Evolutionary conservation across 1,140 invertebrate species (phyloP), one percentile per base, ranked within the genome.

Genomic region (Bombyx mandarina): DNA sequence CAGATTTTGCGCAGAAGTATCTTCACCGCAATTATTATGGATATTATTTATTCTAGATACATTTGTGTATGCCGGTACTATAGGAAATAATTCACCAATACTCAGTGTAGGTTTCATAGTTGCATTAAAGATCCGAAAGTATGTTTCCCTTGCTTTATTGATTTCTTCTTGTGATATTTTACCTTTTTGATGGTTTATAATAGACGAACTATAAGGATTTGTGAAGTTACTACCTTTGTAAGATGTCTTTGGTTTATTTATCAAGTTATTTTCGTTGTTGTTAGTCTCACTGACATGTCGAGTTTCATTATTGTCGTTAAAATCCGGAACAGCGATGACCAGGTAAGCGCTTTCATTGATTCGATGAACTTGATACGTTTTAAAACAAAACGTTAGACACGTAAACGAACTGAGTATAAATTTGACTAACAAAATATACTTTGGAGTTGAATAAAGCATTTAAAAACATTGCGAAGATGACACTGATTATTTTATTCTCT

Each of bases 341-440:
- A 85, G 57, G 57, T 73, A 85, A 1, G 78, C 63, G 3, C 75
- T 67, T 49, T 75, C 74, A 63, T 85, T 82, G 9, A 85, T 58
- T 3, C 75, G 68, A n/a, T 65, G 68, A 18, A 85, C 79, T 72
- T 82, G 71, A 58, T 73, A 85, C 35, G 74, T 82, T 61, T 75
- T 74, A 12, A 78, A 65, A 54, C 71, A 62, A 47, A 51, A 57
- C 48, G 71, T 65, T 56, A 63, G 61, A 26, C 61, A 65, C 52
- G 67, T 57, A 43, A 71, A 66, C 47, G 63, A 59, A 26, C 63
- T 63, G 44, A 75, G 47, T 53, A 75, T 63, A 57, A 58, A 70
- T 45, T 75, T 65, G 26, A 68, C 52, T 51, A 71, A 58, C 54
- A 77, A 62, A 57, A 73, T 62, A 65, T 66, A 63, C 58, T 65